Conservation (phyloP, 2,113 vertebrate genomes). For the Pavo muticus region DNA sequence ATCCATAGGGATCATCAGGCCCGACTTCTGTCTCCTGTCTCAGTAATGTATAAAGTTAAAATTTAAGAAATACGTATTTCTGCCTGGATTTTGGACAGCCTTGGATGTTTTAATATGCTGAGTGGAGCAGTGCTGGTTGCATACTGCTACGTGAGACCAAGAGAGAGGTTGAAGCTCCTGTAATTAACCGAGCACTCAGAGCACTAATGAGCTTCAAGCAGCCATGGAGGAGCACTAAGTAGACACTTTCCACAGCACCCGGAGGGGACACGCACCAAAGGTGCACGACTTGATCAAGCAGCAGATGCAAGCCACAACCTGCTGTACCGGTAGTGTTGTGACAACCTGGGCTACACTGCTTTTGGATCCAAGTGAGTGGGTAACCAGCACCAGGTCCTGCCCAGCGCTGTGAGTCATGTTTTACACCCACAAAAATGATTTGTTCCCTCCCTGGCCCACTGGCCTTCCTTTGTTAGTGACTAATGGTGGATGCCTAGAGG, state of each 20-base stretch:
- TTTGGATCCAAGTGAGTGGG: not conserved
- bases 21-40: too few relatives aligned
- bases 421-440: not conserved
- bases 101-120: not conserved
- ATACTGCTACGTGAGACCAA: not conserved
- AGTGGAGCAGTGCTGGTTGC: not conserved
- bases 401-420: conserved; percentile 11
- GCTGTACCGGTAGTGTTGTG: not conserved
- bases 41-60: not conserved
- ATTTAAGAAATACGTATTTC: not conserved
- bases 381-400: not conserved
- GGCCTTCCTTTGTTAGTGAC: conserved; percentile 35
- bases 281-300: not conserved
- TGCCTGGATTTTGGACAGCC: not conserved
- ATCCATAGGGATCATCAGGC: too few relatives aligned
- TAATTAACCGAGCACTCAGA: not conserved
- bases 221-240: not conserved
- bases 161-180: not conserved
- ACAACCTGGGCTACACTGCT: not conserved
- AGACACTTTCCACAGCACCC: not conserved
- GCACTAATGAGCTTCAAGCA: not conserved
- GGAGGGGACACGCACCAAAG: not conserved
- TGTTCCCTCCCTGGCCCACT: conserved; percentile 36
- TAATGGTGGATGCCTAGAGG: conserved; percentile 8
- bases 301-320: conserved; percentile 6